Percentiles rank a stretch among this genome's conserved stretches.
Evolutionary conservation across 2,797 vertebrate genomes (phyloP).

Genomic region (Oreochromis grahami): DNA sequence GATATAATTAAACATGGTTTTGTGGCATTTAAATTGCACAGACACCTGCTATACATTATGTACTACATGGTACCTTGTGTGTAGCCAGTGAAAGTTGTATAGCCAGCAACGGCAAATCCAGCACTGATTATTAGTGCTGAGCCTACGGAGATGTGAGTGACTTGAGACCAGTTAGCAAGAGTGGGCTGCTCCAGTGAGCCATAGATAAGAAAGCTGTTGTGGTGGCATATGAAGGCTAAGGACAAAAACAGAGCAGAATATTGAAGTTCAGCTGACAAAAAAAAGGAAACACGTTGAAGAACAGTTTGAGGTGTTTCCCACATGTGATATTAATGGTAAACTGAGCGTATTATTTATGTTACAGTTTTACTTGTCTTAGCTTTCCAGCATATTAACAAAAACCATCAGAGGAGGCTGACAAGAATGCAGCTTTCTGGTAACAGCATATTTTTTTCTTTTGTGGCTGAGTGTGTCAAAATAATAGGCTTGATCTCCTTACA

Average conservation of each 20-base stretch:
- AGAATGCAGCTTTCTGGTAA: background rate
- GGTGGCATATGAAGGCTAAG: conserved; percentile 93
- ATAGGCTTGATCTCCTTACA: background rate
- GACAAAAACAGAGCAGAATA: background rate
- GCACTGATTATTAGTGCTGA: conserved; percentile 82
- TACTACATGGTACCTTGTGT: conserved; percentile 81
- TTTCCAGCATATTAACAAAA: background rate
- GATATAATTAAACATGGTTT: background rate
- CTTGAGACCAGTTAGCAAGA: conserved; percentile 81
- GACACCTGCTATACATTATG: background rate
- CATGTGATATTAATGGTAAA: background rate
- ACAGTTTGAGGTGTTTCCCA: background rate
- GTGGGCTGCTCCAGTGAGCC: conserved; percentile 87
- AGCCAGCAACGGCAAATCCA: conserved; percentile 85
- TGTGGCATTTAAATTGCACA: background rate
- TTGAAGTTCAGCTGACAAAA: background rate
- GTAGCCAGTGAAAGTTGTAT: conserved; percentile 89
- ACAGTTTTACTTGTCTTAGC: background rate
- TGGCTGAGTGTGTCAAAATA: background rate
- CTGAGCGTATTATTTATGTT: background rate
- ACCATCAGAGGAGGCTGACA: no score
- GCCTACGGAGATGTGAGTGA: conserved; percentile 87
- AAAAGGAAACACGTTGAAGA: background rate
- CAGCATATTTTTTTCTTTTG: background rate
- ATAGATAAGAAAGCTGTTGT: conserved; percentile 96